Percentiles rank a stretch among this genome's conserved stretches.
phyloP scores from a whole-genome alignment of 1,140 invertebrate species.

The Cheumatopsyche charites region DNA sequence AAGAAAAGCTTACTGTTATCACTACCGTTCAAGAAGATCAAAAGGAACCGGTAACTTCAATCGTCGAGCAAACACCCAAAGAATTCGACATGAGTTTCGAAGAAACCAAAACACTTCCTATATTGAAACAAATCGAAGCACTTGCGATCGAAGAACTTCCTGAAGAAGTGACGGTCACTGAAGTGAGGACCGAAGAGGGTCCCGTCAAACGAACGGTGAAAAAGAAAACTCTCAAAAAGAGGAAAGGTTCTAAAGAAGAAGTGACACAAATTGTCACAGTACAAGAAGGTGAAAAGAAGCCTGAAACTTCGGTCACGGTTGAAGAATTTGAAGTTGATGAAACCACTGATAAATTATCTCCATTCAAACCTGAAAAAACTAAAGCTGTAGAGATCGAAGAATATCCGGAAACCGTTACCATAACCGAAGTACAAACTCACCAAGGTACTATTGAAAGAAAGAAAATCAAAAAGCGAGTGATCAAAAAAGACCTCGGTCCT shows the following conservation, averaged over 20 bases:
- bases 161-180: conserved; percentile 48
- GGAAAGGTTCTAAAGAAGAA: conserved; percentile 49
- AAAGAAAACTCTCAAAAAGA: conserved; percentile 48
- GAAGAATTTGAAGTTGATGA: conserved; percentile 33
- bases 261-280: conserved; percentile 51
- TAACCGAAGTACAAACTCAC: conserved; percentile 54
- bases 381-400: conserved; percentile 46
- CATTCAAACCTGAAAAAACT: conserved; percentile 34
- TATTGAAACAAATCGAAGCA: conserved; percentile 6
- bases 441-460: conserved; percentile 48
- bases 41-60: conserved; percentile 41
- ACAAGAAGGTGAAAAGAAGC: conserved; percentile 48
- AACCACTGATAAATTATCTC: conserved; percentile 27
- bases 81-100: conserved; percentile 20
- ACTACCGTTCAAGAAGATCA: conserved; percentile 51
- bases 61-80: conserved; percentile 46
- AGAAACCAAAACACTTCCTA: conserved; percentile 30
- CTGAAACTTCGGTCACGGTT: background rate
- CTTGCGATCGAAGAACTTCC: conserved; percentile 45
- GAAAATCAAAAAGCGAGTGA: conserved; percentile 50
- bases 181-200: conserved; percentile 52
- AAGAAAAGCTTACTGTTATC: conserved; percentile 54
- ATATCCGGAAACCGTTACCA: conserved; percentile 54
- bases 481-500: conserved; percentile 51
- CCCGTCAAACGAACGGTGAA: conserved; percentile 50